Base-by-base conservation (phyloP, 2,797 vertebrate genomes). In the Lateolabrax maculatus region DNA sequence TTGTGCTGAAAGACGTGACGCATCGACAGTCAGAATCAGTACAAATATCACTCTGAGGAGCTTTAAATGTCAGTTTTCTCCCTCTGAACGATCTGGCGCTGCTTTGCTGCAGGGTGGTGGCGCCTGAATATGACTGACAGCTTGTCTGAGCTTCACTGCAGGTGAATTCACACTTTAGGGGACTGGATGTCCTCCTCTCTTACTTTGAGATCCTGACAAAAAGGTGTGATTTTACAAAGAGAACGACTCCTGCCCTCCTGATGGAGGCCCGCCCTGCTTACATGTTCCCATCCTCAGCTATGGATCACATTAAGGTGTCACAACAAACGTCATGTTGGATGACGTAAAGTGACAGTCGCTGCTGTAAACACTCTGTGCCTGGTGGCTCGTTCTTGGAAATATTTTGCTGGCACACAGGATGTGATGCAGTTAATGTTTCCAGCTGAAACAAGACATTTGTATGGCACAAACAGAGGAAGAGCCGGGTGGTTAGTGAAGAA, bases 391-490 rank as follows among this genome's bases (percentile, higher is more conserved):
- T 34, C 53, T 58, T 60, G 51, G 66, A 62, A 85, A 56, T 39
- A 16, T 48, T 23, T 27, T 55, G n/a, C 55, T 43, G 53, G 66
- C 39, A 37, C 56, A 27, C 34, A 75, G 64, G 78, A 84, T 56
- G 44, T 80, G 61, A 84, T 63, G 70, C n/a, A 2, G 10, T 36
- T 67, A 9, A 3, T 77, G 73, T 80, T 77, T 84, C 46, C 68
- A 80, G 65, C 52, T 56, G 44, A 43, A 71, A 71, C 75, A 75
- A n/a, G 4, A 0, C 2, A 23, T 46, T 37, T 58, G 52, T 69
- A 64, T 64, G 77, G 34, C 1, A 6, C 57, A 66, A 76, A 83
- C 60, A 81, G 37, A 75, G 57, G 51, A 75, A 27, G 60, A 29
- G 41, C 18, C 4, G 41, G n/a, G 48, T 6, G 1, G 19, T 25